Evolutionary conservation across 1,140 invertebrate genomes (phyloP), one percentile per base, ranked within the genome.

Genomic region (Drosophila nannoptera): DNA sequence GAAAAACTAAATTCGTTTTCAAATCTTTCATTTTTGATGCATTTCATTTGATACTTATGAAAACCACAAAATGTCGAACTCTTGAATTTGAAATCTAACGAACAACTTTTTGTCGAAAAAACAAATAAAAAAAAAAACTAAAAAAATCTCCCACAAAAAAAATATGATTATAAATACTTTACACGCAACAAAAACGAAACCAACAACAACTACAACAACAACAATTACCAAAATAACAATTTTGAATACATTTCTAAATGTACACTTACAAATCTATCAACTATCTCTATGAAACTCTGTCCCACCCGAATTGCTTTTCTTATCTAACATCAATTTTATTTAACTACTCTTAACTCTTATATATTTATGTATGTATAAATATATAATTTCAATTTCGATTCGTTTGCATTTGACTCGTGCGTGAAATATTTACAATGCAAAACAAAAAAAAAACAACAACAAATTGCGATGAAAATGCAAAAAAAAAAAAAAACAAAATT

Each of bases 341-440:
- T 84, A 78, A 78, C 72, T 73, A 76, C 69, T 75, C 77, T 43
- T 7, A 14, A 36, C 40, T 43, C 40, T 84, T 66, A 74, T 77
- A 46, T 81, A 80, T 77, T 82, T 81, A 81, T 82, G 73, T 81
- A 82, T 82, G 75, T 80, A 69, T 80, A 60, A 77, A 83, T 83
- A 78, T 75, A 83, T 75, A 78, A 65, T 78, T 78, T 77, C 67
- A 53, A 81, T 77, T 56, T 77, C 73, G 65, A 87, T 87, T 87
- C 82, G 73, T 83, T 87, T 87, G 82, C 82, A 87, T 87, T 87
- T 87, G 66, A 82, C 78, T 78, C 78, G 83, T 76, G 69, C 49
- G 60, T 67, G 56, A 73, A 42, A 73, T 52, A 56, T 35, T 14
- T 16, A 59, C 38, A 36, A 56, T 61, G 36, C 63, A 42, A 50